Evolutionary conservation across 2,797 vertebrate species (phyloP), one percentile per base, ranked within the genome.

Genomic region (Heterohyrax brucei): DNA sequence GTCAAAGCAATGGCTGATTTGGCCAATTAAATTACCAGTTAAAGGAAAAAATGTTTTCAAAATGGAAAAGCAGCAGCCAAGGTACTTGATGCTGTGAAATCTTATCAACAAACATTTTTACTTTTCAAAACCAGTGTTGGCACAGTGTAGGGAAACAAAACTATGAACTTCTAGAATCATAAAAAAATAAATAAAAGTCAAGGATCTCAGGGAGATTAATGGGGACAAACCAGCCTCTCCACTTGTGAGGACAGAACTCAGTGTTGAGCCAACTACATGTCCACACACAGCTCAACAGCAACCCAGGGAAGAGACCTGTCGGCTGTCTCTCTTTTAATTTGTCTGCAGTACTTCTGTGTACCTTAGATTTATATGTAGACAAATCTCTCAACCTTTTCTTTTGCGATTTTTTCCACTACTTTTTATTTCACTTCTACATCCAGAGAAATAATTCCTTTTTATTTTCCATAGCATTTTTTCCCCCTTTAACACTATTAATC

Each of bases 1-100:
- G 14, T 95, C 19, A 95, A 96, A 91, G 61, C 66, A 96, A 77
- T 78, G 33, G 3, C 12, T 87, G 2, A 62, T 72, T 86, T 86
- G 68, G 33, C 86, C 39, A 96, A 77, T 76, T 94, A 83, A 95
- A 93, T 77, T 70, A 68, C 33, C 30, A 97, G 72, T 95, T 94
- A 95, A 79, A 73, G 13, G 75, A 50, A 8, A 75, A 48, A 80
- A 79, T 62, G 0, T 61, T 77, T 93, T 76, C 80, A 91, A 91
- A 87, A 13, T 48, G 14, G 46, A 33, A 91, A 91, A 94, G 7
- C 75, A 75, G 2, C 0, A 95, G 68, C n/a, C 26, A 84, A 94
- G 26, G 10, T 85, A 93, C 48, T 56, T 94, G 21, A 87, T 50
- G 39, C 19, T 90, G 24, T 96, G 28, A 95, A 80, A 87, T 87